A percentile compares a stretch with the other conserved stretches of the same genome.
phyloP scores from a whole-genome alignment of 2,888 invertebrate species.

The Cartodere bifasciata region DNA sequence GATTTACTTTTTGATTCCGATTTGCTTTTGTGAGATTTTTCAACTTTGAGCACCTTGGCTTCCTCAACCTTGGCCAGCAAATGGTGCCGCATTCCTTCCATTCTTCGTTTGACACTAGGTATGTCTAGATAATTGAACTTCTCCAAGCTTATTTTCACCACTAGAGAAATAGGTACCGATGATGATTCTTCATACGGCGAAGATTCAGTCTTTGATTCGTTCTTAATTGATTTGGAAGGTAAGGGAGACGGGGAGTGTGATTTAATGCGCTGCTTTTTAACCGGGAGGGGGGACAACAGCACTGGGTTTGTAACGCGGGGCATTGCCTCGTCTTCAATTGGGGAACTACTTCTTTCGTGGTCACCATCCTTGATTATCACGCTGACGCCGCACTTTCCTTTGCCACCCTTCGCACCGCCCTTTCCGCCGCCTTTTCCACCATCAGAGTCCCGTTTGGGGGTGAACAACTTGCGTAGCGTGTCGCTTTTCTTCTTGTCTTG shows the following conservation, averaged over 20 bases:
- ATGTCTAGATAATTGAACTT: conserved; percentile 33
- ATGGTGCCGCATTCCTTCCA: conserved; percentile 16
- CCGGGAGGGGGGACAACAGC: conserved; percentile 25
- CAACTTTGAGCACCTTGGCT: not conserved
- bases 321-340: conserved; percentile 31
- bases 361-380: conserved; percentile 52
- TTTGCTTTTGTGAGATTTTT: not conserved
- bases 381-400: conserved; percentile 55
- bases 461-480: conserved; percentile 52
- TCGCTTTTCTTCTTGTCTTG: conserved; percentile 60
- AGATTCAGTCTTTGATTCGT: conserved; percentile 35
- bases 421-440: conserved; percentile 58
- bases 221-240: conserved; percentile 21
- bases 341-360: conserved; percentile 36
- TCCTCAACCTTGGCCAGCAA: conserved; percentile 10
- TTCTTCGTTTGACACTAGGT: conserved; percentile 17
- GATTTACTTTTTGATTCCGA: conserved; percentile 18
- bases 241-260: conserved; percentile 20
- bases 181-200: conserved; percentile 9
- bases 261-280: conserved; percentile 24
- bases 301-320: conserved; percentile 22
- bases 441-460: conserved; percentile 43
- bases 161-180: conserved; percentile 3
- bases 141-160: conserved; percentile 27
- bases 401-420: conserved; percentile 49